Conservation (phyloP, 92 coral and sea anemone genomes). For the Zoanthus sansibaricus region DNA sequence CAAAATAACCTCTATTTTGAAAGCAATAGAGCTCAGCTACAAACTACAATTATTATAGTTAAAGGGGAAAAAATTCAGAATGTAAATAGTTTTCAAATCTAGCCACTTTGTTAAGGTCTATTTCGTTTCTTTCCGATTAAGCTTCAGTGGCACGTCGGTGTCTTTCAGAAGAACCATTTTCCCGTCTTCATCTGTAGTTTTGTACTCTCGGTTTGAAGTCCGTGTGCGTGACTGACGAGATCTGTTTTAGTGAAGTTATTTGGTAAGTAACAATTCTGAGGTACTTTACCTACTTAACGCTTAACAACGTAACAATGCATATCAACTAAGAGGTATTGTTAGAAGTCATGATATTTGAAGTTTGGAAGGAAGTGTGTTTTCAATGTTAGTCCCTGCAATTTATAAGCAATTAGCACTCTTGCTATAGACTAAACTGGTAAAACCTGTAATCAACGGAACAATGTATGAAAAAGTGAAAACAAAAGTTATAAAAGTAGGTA, state of each 20-base stretch:
- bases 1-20: neutral
- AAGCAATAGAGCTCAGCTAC: neutral
- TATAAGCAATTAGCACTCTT: too few species aligned
- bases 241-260: conserved; percentile 6
- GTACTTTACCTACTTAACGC: neutral
- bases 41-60: neutral
- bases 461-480: too few species aligned
- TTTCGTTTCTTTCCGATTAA: neutral
- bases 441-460: too few species aligned
- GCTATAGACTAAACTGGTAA: too few species aligned
- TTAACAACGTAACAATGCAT: too few species aligned
- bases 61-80: neutral
- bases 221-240: conserved; percentile 3
- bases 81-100: neutral
- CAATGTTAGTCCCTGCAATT: too few species aligned
- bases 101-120: neutral
- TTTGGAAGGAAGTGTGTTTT: too few species aligned
- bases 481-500: too few species aligned
- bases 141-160: neutral
- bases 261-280: neutral
- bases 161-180: neutral
- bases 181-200: conserved; percentile 9
- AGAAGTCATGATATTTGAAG: too few species aligned
- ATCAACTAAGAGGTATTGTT: too few species aligned
- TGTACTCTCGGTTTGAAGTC: conserved; percentile 27